phyloP scores from a whole-genome alignment of 2,888 invertebrate species.

The Catocala nupta region DNA sequence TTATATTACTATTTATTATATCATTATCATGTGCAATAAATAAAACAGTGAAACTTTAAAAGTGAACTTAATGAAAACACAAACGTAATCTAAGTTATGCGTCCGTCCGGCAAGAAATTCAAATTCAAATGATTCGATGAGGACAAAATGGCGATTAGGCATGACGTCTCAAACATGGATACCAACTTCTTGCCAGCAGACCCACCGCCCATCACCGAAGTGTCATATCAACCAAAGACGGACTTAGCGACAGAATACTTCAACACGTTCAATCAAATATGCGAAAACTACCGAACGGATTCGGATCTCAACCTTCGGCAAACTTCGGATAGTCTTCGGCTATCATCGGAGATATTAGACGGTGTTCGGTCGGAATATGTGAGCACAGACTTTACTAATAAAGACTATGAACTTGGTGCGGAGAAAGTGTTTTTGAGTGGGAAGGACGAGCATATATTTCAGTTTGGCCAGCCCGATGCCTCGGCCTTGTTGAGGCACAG shows the following conservation, averaged over 20 bases:
- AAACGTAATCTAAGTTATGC: slow-evolving; percentile 61
- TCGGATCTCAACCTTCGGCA: slow-evolving; percentile 73
- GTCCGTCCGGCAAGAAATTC: slow-evolving; percentile 71
- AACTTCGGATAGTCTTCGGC: slow-evolving; percentile 75
- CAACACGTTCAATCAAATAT: slow-evolving; percentile 82
- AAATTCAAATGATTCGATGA: slow-evolving; percentile 69
- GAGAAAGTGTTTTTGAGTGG: slow-evolving; percentile 77
- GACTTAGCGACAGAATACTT: slow-evolving; percentile 81
- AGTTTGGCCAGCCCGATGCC: slow-evolving; percentile 88
- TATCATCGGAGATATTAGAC: slow-evolving; percentile 78
- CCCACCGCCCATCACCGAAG: slow-evolving; percentile 85
- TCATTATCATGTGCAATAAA: slow-evolving; percentile 26
- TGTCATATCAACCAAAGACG: slow-evolving; percentile 71
- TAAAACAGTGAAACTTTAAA: slow-evolving; percentile 9
- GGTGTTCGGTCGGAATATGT: slow-evolving; percentile 69
- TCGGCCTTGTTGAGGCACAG: slow-evolving; percentile 85
- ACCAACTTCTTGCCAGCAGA: slow-evolving; percentile 84
- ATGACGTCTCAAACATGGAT: slow-evolving; percentile 80
- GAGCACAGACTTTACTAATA: slow-evolving; percentile 60
- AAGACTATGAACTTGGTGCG: slow-evolving; percentile 49
- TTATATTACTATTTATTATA: slow-evolving; percentile 5
- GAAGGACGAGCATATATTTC: slow-evolving; percentile 79
- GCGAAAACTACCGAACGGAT: slow-evolving; percentile 77
- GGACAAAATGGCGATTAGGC: slow-evolving; percentile 70
- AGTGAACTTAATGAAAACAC: slow-evolving; percentile 12